Evolutionary conservation across 2,888 invertebrate species (phyloP), one percentile per base, ranked within the genome.

Genomic region (Quadroppia sp.): DNA sequence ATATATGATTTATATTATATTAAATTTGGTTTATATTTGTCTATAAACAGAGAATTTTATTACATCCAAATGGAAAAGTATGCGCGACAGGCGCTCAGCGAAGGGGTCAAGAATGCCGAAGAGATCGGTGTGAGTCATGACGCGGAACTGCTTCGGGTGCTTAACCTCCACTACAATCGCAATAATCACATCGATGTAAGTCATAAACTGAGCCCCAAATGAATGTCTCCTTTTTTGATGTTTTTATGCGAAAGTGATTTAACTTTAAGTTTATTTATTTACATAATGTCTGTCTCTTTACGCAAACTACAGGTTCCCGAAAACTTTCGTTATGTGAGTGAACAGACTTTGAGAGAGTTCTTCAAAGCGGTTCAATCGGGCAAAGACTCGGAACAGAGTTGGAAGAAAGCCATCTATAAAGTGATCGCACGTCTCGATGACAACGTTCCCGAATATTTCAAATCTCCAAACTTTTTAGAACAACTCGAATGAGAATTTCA

Each of bases 31-130:
- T 20, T 36, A 36, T 7, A 7, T 64, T 75, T 77, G 77, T 80
- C 79, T 80, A 78, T 79, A 87, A 87, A 71, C 89, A 99, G 99
- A 85, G 99, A 99, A 87, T 99, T 99, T 87, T 99, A 95, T 88
- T 99, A 99, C 86, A 99, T 99, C 83, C 99, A 99, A 86, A 99
- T 99, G 98, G 99, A 99, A 87, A 99, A 99, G 85, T 99, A 96
- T 85, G 98, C 98, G 77, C 88, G 98, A 80, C 97, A 98, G 85
- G 94, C 96, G 70, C 90, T 99, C 81, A 93, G 94, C 80, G 98
- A 99, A 85, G 98, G 98, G 77, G 88, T 94, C 80, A 93, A 94
- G 84, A 89, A 88, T 81, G 88, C 90, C 25, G 96, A 97, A 79
- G 96, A 98, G 82, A 87, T 99, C 76, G 90, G 90, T 82, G 95